phyloP scores from a whole-genome alignment of 2,888 invertebrate species.

The Cataglyphis rosenhaueri region DNA sequence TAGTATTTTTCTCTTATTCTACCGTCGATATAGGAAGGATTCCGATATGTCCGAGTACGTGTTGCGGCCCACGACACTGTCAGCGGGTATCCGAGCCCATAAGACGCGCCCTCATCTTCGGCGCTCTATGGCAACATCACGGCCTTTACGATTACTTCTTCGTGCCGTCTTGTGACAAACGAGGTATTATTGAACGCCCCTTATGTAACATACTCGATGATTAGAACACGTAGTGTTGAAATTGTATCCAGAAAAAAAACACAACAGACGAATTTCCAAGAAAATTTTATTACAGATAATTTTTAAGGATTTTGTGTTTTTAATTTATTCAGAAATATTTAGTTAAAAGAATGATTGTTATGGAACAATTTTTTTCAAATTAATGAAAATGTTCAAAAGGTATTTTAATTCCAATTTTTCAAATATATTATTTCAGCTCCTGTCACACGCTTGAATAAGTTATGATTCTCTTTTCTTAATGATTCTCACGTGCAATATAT shows the following conservation, averaged over 20 bases:
- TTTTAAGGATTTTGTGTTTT: background rate
- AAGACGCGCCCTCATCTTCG: slow-evolving; percentile 60
- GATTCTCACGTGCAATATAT: background rate
- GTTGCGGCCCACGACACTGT: slow-evolving; percentile 44
- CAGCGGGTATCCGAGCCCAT: slow-evolving; percentile 51
- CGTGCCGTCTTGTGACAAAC: slow-evolving; percentile 45
- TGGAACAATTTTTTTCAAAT: background rate
- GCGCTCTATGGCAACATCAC: slow-evolving; percentile 66
- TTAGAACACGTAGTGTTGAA: background rate
- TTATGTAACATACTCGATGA: background rate
- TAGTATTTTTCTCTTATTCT: slow-evolving; percentile 27
- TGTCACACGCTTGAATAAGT: background rate
- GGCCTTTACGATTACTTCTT: slow-evolving; percentile 67
- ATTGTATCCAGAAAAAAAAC: background rate
- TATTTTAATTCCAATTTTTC: background rate
- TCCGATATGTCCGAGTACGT: slow-evolving; percentile 54
- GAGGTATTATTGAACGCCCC: slow-evolving; percentile 49
- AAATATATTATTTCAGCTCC: background rate
- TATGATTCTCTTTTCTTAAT: background rate
- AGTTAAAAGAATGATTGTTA: background rate
- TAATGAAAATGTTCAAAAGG: background rate
- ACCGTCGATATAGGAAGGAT: slow-evolving; percentile 47
- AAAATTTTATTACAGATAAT: background rate
- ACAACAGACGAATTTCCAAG: background rate
- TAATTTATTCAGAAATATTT: background rate